A percentile compares a stretch with the other conserved stretches of the same genome.
These are phyloP conservation scores for Mythimna loreyi DNA, from an alignment of 2,888 invertebrate genomes.

Conservation along the genomic window DNA sequence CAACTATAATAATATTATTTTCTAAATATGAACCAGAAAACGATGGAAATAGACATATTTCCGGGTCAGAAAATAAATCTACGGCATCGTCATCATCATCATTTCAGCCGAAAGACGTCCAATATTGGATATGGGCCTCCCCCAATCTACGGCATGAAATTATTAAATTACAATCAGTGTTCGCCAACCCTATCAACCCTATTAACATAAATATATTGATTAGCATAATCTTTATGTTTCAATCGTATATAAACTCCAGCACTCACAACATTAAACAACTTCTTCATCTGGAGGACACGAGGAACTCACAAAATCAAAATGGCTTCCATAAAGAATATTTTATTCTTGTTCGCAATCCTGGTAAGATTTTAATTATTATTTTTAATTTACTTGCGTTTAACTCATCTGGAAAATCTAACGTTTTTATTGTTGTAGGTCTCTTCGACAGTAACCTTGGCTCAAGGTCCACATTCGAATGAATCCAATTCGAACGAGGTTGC, in stretches of 20 bases:
- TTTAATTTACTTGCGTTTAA: not conserved
- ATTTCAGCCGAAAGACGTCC: too few species aligned
- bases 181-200: slow-evolving; percentile 60
- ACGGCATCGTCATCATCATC: too few species aligned
- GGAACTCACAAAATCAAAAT: slow-evolving; percentile 44
- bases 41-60: not conserved
- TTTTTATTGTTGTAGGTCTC: slow-evolving; percentile 30
- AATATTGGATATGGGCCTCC: too few species aligned
- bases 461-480: slow-evolving; percentile 31
- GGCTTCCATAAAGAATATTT: slow-evolving; percentile 37
- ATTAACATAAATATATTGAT: slow-evolving; percentile 29
- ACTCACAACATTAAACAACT: slow-evolving; percentile 46
- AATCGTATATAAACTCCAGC: slow-evolving; percentile 52
- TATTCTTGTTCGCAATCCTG: slow-evolving; percentile 63
- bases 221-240: slow-evolving; percentile 59
- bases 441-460: slow-evolving; percentile 44
- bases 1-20: not conserved
- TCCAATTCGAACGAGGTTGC: slow-evolving; percentile 10
- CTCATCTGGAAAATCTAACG: not conserved
- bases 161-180: not conserved
- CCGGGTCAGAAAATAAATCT: not conserved
- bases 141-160: not conserved
- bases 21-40: not conserved
- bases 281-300: slow-evolving; percentile 48
- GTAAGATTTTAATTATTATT: slow-evolving; percentile 53